Evolutionary conservation across 2,797 vertebrate species (phyloP), one percentile per base, ranked within the genome.

Genomic region (Crocodylus rhombifer): DNA sequence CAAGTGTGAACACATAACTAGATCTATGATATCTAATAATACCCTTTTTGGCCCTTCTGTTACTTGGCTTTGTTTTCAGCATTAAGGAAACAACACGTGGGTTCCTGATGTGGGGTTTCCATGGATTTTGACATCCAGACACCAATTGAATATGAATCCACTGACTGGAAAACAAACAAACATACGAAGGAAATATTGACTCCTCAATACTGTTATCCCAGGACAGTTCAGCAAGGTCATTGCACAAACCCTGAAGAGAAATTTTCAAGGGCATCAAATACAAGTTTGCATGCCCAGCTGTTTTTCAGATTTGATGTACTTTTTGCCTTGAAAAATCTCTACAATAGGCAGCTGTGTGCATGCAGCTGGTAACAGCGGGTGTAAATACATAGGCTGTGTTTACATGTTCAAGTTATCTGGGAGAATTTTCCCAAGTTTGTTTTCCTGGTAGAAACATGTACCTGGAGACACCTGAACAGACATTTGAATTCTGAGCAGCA

Each of bases 71-170:
- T 21, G 26, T 73, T 73, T 73, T 15, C 2, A 69, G 21, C 13
- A 71, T 88, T 60, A 91, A 93, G 89, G 79, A 86, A 84, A 71
- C 6, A 30, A 25, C 15, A 51, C 6, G 1, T 77, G 18, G 61
- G 80, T 84, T 56, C 67, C 75, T 82, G 74, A 82, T 33, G 36
- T 79, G 5, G 8, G 42, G 77, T 92, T 92, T 86, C 82, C 16
- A 56, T 56, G 82, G 33, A 58, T 56, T 74, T 84, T 89, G 71
- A 80, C 90, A 82, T 58, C 25, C 15, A 57, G 11, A 89, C 79
- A 71, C 55, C 1, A 3, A 94, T 14, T 16, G 57, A 91, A 4
- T 16, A 28, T 86, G 36, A 23, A 71, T 80, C 81, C 65, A 93
- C 76, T 42, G 21, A 1, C 28, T 81, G 55, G 87, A 80, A 77